Conservation (phyloP, 2,113 vertebrate genomes). For the Neogale vison region DNA sequence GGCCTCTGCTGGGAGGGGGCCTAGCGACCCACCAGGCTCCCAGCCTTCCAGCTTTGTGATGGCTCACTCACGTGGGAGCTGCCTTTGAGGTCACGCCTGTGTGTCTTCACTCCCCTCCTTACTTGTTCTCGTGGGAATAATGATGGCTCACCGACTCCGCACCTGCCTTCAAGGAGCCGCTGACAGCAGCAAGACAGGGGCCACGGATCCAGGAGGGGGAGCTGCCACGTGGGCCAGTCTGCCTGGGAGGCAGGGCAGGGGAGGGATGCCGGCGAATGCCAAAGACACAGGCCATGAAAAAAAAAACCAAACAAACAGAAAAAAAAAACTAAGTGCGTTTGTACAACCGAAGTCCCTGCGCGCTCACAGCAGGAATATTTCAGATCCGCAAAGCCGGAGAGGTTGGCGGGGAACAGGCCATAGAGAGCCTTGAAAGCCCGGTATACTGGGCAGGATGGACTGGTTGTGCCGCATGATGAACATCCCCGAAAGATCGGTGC, state of each 20-base stretch:
- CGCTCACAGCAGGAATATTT: not conserved
- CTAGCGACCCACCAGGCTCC: not conserved
- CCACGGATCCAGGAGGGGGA: not conserved
- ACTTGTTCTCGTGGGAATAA: not conserved
- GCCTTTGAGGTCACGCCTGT: not conserved
- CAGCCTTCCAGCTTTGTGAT: not conserved
- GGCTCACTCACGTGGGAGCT: not conserved
- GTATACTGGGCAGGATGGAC: not conserved
- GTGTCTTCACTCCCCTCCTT: not conserved
- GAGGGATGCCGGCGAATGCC: not conserved
- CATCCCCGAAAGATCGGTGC: not conserved
- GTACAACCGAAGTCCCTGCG: not conserved
- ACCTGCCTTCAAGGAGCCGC: rapidly evolving
- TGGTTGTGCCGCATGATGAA: not conserved
- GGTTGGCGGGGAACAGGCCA: not conserved
- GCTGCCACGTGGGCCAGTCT: not conserved
- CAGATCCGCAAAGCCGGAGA: not conserved
- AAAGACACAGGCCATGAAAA: not conserved
- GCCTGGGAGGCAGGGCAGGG: not conserved
- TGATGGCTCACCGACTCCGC: not conserved
- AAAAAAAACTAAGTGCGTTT: not conserved
- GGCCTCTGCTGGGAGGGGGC: not conserved
- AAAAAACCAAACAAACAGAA: not conserved
- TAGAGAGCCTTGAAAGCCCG: not conserved
- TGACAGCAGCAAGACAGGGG: not conserved